Evolutionary conservation across 2,888 invertebrate genomes (phyloP), one percentile per base, ranked within the genome.

Genomic region (Tribolium freemani): DNA sequence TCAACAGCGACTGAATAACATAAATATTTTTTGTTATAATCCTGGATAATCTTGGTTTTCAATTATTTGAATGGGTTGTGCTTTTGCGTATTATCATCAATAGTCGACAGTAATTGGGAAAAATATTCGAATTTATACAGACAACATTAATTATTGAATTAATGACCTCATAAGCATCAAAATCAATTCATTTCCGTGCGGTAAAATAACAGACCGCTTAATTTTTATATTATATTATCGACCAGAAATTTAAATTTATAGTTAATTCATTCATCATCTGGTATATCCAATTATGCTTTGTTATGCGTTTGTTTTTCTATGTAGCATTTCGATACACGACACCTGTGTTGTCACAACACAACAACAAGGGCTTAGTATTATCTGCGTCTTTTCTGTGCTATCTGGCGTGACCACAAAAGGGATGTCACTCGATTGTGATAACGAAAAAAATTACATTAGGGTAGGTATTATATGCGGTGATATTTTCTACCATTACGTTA

Each of bases 201-300:
- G 5, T 26, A 26, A 26, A 26, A 26, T 26, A 26, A 3, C 5
- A 26, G 8, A 38, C 38, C 8, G 38, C n/a, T 38, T 38, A 9
- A 38, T 38, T 38, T 38, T 38, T 38, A 6, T 38, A 3, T 38
- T 38, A 13, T 11, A 38, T 5, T 31, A 38, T 11, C 5, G 56
- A n/a, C 10, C 8, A 16, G 21, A 44, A 58, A 58, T 58, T 58
- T 58, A 45, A 58, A 57, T 57, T 26, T 58, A 44, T 44, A 58
- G 38, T 38, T n/a, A 5, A 38, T 38, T 38, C 38, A 58, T 45
- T 58, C 44, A 20, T 16, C 21, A 58, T 38, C 58, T 45, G 10
- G 58, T 45, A 58, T 58, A 45, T 58, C 44, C 58, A 57, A 38
- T 58, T 58, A 58, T 2, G 38, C 56, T 31, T 56, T 58, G 44